A percentile compares a stretch with the other conserved stretches of the same genome.
phyloP scores from a whole-genome alignment of 2,113 vertebrate species.

The Tenebrosternarchus preto region DNA sequence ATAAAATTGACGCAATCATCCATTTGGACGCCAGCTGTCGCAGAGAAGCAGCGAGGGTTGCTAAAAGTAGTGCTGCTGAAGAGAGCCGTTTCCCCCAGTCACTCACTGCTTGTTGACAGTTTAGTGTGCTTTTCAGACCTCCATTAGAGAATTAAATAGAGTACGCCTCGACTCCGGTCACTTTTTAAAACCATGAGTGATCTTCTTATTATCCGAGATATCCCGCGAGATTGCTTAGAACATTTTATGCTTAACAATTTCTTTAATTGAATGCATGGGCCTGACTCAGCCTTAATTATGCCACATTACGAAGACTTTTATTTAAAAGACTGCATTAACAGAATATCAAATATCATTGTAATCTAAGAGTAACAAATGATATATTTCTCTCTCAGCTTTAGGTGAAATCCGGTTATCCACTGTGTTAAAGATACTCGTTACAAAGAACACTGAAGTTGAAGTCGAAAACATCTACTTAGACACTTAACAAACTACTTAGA shows the following conservation, averaged over 20 bases:
- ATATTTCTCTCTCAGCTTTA: too few species aligned
- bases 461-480: neutral
- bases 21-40: slow-evolving; percentile 49
- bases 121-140: neutral
- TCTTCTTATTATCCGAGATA: neutral
- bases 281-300: slow-evolving; percentile 2
- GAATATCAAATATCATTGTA: neutral
- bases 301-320: neutral
- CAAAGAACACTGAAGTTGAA: too few species aligned
- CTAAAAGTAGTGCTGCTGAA: neutral
- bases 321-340: neutral
- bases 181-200: neutral
- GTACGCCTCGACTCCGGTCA: neutral
- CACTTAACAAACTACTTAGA: neutral
- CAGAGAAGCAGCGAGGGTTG: slow-evolving; percentile 38
- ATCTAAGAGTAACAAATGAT: too few species aligned
- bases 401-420: too few species aligned
- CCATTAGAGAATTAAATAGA: slow-evolving; percentile 19
- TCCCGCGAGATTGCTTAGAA: neutral
- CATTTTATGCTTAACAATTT: neutral
- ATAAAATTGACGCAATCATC: slow-evolving; percentile 54
- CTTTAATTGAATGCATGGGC: neutral
- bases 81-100: neutral
- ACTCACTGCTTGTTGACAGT: slow-evolving; percentile 4
- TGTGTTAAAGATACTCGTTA: too few species aligned